Percentiles rank a stretch among this genome's conserved stretches.
Conservation (phyloP, 2,888 invertebrate genomes). For the Trypoxylon attenuatum region DNA sequence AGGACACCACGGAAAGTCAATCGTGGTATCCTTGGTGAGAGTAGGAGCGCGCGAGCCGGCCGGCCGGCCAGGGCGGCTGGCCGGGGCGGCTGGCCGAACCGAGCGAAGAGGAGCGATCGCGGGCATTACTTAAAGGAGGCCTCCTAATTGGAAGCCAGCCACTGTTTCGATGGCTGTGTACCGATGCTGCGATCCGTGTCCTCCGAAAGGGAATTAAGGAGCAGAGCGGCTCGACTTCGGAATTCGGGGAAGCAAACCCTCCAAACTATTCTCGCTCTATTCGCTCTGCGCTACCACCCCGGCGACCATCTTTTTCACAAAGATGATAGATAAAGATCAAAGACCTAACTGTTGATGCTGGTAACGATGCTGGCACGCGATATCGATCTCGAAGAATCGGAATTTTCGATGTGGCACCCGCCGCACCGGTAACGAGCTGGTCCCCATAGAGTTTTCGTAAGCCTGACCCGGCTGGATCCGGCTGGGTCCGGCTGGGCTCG, state of each 20-base stretch:
- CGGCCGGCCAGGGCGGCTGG: conserved; percentile 18
- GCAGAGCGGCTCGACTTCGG: conserved; percentile 28
- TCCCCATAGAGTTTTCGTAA: too few relatives aligned
- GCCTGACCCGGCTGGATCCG: too few relatives aligned
- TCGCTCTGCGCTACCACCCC: conserved; percentile 13
- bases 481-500: too few relatives aligned
- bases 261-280: conserved; percentile 2
- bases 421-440: too few relatives aligned
- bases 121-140: conserved; percentile 65
- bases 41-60: conserved; percentile 5
- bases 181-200: conserved; percentile 55
- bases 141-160: conserved; percentile 73
- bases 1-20: conserved; percentile 68
- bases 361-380: background rate
- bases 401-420: background rate
- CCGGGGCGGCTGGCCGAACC: conserved; percentile 24
- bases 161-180: conserved; percentile 66
- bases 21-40: conserved; percentile 35
- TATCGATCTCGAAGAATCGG: background rate
- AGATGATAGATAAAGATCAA: background rate
- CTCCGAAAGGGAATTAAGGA: conserved; percentile 35
- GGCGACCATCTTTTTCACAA: background rate
- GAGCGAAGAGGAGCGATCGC: conserved; percentile 37
- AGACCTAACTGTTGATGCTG: background rate
- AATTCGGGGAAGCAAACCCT: conserved; percentile 42